Base-by-base conservation (phyloP, 2,888 invertebrate genomes). In the Julus scanicus region DNA sequence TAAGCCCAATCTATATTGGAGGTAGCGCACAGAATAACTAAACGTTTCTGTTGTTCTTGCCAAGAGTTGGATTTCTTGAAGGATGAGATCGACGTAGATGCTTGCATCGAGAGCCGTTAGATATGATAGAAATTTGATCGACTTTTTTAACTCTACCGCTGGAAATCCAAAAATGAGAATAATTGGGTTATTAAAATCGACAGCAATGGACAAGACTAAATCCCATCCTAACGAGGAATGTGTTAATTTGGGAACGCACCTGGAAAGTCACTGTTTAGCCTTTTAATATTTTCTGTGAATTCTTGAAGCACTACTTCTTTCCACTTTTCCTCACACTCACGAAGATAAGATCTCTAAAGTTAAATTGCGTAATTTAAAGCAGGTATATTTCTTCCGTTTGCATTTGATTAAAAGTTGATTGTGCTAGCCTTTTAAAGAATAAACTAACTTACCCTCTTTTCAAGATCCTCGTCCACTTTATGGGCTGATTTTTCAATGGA, bases 1-100 rank as follows among this genome's bases (percentile, higher is more conserved):
- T 0, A 11, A 15, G 39, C 88, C 88, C 15, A 87, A 11, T 8
- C 8, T 40, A 20, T 6, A 13, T 17, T 87, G 84, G 8, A 88
- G 48, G 29, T 37, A 1, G n/a, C 0, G 0, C 20, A 49, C 11
- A 8, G 88, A 44, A 17, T 8, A 9, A n/a, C 88, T 88, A 84
- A 37, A 88, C 17, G 84, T 37, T 44, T 88, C 88, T 4, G 88
- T 87, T 6, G 87, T 53, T 20, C 87, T 84, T 2, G 49, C 88
- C n/a, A 88, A n/a, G 4, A 8, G 5, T 29, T 44, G 48, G 37
- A 88, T 84, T 84, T 88, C 88, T n/a, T 87, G 8, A 4, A 88
- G 39, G 49, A 88, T 84, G 20, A 88, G 53, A 8, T 87, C 84
- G 9, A 88, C 87, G 37, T 88, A 88, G n/a, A n/a, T 44, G 9